These are phyloP conservation scores for Drosophila malerkotliana DNA, from an alignment of 1,140 invertebrate genomes.

Conservation along the genomic window DNA sequence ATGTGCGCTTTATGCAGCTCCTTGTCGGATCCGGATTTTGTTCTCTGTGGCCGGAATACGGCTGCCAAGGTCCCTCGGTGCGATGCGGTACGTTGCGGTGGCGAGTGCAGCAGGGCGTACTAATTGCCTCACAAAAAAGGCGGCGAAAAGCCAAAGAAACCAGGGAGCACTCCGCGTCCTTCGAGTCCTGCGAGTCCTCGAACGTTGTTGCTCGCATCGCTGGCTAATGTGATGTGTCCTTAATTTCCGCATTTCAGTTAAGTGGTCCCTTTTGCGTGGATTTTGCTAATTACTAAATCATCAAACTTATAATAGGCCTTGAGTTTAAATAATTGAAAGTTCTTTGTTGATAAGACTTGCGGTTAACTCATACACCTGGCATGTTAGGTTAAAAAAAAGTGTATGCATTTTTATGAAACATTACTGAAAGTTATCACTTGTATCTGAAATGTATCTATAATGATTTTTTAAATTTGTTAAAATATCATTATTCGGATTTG, in stretches of 20 bases:
- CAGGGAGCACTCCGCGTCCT: conserved; percentile 34
- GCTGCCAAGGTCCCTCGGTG: conserved; percentile 42
- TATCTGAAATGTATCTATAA: too few species aligned
- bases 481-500: too few species aligned
- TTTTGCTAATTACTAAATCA: conserved; percentile 59
- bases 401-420: too few species aligned
- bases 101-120: conserved; percentile 51
- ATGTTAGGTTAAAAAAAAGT: too few species aligned
- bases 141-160: conserved; percentile 37
- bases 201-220: conserved; percentile 48
- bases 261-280: conserved; percentile 51
- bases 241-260: conserved; percentile 54
- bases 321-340: background rate
- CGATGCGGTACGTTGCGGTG: conserved; percentile 14
- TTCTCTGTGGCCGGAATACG: conserved; percentile 30
- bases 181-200: conserved; percentile 18
- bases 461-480: too few species aligned
- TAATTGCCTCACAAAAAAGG: conserved; percentile 69
- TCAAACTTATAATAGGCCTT: conserved; percentile 13
- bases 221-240: conserved; percentile 50
- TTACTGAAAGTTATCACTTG: too few species aligned
- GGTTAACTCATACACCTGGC: too few species aligned
- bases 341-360: background rate
- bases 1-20: conserved; percentile 73
- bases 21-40: conserved; percentile 49